Percentiles rank a stretch among this genome's conserved stretches.
Conservation (phyloP, 2,797 vertebrate species). For the Takifugu ocellatus region DNA sequence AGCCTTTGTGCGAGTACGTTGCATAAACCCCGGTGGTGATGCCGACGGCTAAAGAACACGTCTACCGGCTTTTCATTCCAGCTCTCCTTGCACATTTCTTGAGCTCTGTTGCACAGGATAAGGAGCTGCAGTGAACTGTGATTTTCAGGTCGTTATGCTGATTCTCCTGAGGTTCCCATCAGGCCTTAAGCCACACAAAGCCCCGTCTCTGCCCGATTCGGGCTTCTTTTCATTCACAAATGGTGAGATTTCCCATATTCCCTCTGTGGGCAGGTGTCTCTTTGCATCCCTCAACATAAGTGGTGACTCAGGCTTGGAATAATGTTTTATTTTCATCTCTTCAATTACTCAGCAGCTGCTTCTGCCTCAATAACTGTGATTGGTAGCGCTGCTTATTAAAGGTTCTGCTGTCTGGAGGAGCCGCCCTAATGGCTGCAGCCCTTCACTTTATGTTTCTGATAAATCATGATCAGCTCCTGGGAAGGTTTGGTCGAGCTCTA, state of each 20-base stretch:
- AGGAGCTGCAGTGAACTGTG: conserved; percentile 23
- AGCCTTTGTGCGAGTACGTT: not conserved
- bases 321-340: too few relatives aligned
- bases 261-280: too few relatives aligned
- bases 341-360: not conserved
- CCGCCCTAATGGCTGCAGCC: not conserved
- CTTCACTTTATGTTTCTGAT: conserved; percentile 3
- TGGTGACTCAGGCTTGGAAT: too few relatives aligned
- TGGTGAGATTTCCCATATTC: too few relatives aligned
- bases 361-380: not conserved
- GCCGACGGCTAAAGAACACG: conserved; percentile 16
- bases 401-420: not conserved
- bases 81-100: conserved; percentile 2
- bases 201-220: not conserved
- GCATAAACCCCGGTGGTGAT: not conserved
- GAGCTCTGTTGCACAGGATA: conserved; percentile 5
- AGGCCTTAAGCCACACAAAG: conserved; percentile 4
- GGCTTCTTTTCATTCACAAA: too few relatives aligned
- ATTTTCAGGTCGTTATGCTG: conserved; percentile 19
- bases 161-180: conserved; percentile 12
- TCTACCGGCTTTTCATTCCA: conserved; percentile 5
- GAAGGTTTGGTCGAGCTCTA: conserved; percentile 1
- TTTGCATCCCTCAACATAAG: too few relatives aligned
- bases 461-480: conserved; percentile 1
- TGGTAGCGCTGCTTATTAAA: not conserved